Evolutionary conservation across 2,113 vertebrate genomes (phyloP).

Genomic region (Bujurquina vittata): DNA sequence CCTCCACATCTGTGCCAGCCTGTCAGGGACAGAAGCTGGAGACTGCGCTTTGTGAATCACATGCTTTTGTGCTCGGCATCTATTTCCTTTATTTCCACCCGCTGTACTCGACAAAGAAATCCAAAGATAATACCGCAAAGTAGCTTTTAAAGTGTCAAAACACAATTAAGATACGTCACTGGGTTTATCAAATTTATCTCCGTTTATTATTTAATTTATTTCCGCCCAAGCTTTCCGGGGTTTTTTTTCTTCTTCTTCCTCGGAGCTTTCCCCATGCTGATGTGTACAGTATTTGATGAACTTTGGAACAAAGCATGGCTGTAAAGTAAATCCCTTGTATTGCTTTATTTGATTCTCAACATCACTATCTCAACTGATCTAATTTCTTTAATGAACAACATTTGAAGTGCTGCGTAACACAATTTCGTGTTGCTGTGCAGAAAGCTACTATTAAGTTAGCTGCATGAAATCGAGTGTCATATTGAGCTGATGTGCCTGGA

Average conservation of each 20-base stretch:
- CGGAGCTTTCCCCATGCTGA: not conserved
- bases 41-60: not conserved
- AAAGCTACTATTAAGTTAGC: not conserved
- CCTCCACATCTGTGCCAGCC: conserved; percentile 35
- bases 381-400: conserved; percentile 6
- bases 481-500: conserved; percentile 12
- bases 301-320: conserved; percentile 45
- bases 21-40: conserved; percentile 12
- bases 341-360: not conserved
- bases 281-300: conserved; percentile 11
- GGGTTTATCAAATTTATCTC: not conserved
- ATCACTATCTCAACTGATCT: not conserved
- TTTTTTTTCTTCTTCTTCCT: not conserved
- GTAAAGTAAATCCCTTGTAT: conserved; percentile 32
- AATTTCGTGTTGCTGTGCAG: not conserved
- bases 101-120: not conserved
- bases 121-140: not conserved
- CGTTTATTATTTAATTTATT: conserved; percentile 1
- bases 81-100: not conserved
- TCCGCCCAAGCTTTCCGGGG: not conserved
- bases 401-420: not conserved
- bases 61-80: not conserved
- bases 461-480: not conserved
- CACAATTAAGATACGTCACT: not conserved
- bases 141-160: not conserved